Evolutionary conservation across 2,113 vertebrate species (phyloP), one percentile per base, ranked within the genome.

Genomic region (Mionectes macconnelli): DNA sequence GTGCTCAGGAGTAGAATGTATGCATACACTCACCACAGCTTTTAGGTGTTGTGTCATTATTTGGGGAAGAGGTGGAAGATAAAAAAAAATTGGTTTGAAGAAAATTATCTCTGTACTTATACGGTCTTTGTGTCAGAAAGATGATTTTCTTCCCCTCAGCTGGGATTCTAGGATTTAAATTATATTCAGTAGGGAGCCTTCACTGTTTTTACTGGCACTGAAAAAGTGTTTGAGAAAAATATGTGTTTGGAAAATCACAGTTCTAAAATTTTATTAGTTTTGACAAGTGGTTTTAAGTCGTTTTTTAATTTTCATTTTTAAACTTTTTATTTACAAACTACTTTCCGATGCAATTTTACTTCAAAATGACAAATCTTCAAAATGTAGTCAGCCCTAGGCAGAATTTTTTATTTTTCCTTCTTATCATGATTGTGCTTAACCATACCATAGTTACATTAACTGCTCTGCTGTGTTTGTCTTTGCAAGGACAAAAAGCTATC

Each of bases 241-340:
- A 81, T 2, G 2, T 73, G 19, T 56, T 82, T 79, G 78, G 91
- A 86, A 42, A 89, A 94, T 72, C 55, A 35, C 13, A 80, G 35
- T 91, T 85, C 62, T 79, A 87, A 79, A 88, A 90, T 92, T 85
- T 80, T 87, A 77, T 73, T 91, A 7, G 22, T 72, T 93, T 81
- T 93, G 88, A 59, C 73, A 94, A 95, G 93, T 84, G 60, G 5
- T 21, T 88, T 69, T 33, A 79, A 79, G 45, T 13, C 6, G 14
- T 21, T 31, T 66, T 87, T 75, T 2, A 30, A 21, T 52, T 78
- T 59, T 72, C 18, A 33, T 59, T 87, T 90, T 68, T 75, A 78
- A n/a, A n/a, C 2, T 68, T 91, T 10, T n/a, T 82, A 59, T 77
- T 84, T 74, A n/a, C 19, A 17, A 39, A 31, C 30, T 13, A 56